Conservation (phyloP, 2,113 vertebrate species). For the Leiothrix lutea region DNA sequence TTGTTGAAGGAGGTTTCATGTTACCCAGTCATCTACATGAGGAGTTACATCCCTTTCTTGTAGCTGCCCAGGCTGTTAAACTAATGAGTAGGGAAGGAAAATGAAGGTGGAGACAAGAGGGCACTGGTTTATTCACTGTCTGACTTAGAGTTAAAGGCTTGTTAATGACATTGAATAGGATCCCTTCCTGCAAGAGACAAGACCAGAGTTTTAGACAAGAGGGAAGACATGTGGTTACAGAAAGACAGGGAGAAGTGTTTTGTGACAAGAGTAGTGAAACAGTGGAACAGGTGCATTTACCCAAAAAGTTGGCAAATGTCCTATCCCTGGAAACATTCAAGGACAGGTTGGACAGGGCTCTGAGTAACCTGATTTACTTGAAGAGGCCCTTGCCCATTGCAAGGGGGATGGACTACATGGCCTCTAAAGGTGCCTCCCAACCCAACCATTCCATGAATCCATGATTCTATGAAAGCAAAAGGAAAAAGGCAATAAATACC, state of each 20-base stretch:
- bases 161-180: neutral
- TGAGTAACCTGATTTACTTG: neutral
- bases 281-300: neutral
- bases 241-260: neutral
- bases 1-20: neutral
- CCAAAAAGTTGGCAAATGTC: neutral
- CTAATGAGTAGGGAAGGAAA: constrained; percentile 45
- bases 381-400: accelerated
- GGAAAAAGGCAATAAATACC: neutral
- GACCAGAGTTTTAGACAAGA: neutral
- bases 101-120: neutral
- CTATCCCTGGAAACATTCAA: neutral
- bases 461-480: neutral
- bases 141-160: neutral
- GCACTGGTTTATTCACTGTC: neutral
- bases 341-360: neutral
- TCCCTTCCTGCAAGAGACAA: neutral
- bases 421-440: neutral
- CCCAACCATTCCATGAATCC: neutral
- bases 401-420: accelerated
- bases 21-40: neutral
- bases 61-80: constrained; percentile 19
- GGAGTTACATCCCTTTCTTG: neutral
- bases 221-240: neutral
- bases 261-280: neutral